Percentiles rank a stretch among this genome's conserved stretches.
Conservation (phyloP, 1,140 invertebrate genomes). For the Ganaspis sp. region DNA sequence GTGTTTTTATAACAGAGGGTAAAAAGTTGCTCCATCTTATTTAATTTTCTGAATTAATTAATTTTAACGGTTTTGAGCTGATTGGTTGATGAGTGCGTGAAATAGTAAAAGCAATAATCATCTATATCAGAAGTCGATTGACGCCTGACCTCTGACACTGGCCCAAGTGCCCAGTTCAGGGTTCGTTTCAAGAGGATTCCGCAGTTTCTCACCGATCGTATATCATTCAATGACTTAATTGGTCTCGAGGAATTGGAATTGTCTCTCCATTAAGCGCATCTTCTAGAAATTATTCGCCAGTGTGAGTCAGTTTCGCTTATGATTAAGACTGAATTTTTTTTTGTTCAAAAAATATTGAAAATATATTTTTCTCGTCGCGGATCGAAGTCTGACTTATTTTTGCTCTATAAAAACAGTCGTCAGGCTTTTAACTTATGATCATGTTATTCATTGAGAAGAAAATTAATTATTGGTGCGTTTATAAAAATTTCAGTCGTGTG, state of each 20-base stretch:
- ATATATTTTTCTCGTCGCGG: background rate
- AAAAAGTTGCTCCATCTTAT: too few relatives aligned
- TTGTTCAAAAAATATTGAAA: background rate
- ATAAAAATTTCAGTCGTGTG: background rate
- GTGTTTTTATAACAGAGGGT: too few relatives aligned
- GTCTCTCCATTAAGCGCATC: background rate
- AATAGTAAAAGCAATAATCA: background rate
- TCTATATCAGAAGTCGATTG: constrained; percentile 63
- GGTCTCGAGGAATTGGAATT: constrained; percentile 7
- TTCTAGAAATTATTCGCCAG: background rate
- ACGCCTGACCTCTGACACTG: constrained; percentile 67
- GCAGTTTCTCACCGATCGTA: constrained; percentile 51
- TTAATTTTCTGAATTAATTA: background rate
- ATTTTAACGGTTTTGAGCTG: background rate
- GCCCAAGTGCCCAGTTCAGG: constrained; percentile 54
- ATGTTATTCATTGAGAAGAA: background rate
- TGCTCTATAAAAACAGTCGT: background rate
- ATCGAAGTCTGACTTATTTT: constrained; percentile 22
- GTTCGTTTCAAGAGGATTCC: constrained; percentile 48
- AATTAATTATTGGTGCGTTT: background rate
- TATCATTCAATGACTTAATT: constrained; percentile 34
- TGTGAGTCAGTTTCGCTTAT: constrained; percentile 13
- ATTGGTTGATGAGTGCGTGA: background rate
- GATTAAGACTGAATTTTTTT: background rate
- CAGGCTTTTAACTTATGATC: background rate